Base-by-base conservation (phyloP, 2,113 vertebrate genomes). In the Chroicocephalus ridibundus region DNA sequence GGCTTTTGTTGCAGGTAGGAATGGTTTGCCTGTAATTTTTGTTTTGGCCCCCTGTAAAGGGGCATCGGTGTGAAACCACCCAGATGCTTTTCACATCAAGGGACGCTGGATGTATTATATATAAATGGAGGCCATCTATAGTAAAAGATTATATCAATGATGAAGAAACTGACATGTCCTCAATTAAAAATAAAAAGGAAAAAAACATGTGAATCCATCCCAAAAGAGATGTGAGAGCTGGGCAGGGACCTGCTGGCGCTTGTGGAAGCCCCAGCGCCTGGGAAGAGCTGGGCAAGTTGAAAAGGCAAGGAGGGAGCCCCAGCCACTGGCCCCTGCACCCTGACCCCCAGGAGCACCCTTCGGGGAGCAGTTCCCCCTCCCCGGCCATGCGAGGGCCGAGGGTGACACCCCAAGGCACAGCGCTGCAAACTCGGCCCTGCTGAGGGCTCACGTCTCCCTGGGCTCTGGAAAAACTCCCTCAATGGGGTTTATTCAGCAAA, bases 341-440 rank as follows among this genome's bases (percentile, higher is more conserved):
- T 18, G 52, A 12, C 7, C 21, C 27, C 38, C 9, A 7, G 71
- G 60, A 11, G n/a, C 36, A 15, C 3, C 51, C 46, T 62, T n/a
- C 38, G 68, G 91, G 91, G 74, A 24, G 22, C 60, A 32, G 51
- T 1, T n/a, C 55, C 64, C 36, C 1, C 72, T 68, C 13, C 11
- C 42, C 5, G 76, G 82, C 72, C 49, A 10, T 58, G 84, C 21
- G 81, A 94, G 89, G 91, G 52, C 65, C 2, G 3, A 88, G 89
- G 87, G 94, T 91, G 95, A 94, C 91, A 93, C 90, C 93, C 60
- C 89, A 96, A 94, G 84, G 93, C 74, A 2, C 87, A 57, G 74
- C 0, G 3, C 87, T 61, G 95, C 91, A 86, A 92, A 82, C 68
- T 92, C 79, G 6, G 64, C 87, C 13, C 64, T 44, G 42, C 29